Base-by-base conservation (phyloP, 2,888 invertebrate genomes). In the Ophonus ardosiacus region DNA sequence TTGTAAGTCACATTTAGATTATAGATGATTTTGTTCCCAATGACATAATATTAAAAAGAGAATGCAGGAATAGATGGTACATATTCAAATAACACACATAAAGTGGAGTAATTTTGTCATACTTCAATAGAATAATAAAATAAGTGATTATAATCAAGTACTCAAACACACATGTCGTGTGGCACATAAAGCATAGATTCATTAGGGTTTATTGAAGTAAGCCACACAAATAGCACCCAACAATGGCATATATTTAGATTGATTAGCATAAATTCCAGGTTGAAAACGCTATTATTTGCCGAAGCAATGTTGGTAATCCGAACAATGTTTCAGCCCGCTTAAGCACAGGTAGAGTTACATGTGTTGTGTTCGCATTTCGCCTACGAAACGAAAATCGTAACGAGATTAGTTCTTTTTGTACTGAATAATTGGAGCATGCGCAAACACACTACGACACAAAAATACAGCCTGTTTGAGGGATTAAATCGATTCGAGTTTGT, bases 401-500 rank as follows among this genome's bases (percentile, higher is more conserved):
- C 40, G 40, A 81, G 81, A 81, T 81, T 81, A 81, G 78, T 78
- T 31, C 63, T 81, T 81, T 63, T 81, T 81, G 65, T 81, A 61
- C n/a, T 6, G 43, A 81, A 81, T 81, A 81, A 81, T 81, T 81
- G 81, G 78, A 21, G 51, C 81, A 81, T 81, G 81, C 81, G 81
- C 81, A 81, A 24, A 63, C 43, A 43, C 7, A 61, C n/a, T 65
- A 81, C 63, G 31, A 78, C 57, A 63, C 65, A 81, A 81, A 81
- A 81, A 81, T 81, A n/a, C 78, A 56, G 57, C 56, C 65, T 80
- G 80, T 81, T 51, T 61, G 61, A 63, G 61, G 63, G 81, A 63
- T 63, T 81, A 81, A 81, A 81, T 81, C 81, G 81, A 81, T 81
- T 57, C 57, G 57, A 74, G 43, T 74, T 74, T 31, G 68, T 68